These are phyloP conservation scores for Danaus melanippus DNA, from an alignment of 1,140 invertebrate genomes.

Conservation along the genomic window DNA sequence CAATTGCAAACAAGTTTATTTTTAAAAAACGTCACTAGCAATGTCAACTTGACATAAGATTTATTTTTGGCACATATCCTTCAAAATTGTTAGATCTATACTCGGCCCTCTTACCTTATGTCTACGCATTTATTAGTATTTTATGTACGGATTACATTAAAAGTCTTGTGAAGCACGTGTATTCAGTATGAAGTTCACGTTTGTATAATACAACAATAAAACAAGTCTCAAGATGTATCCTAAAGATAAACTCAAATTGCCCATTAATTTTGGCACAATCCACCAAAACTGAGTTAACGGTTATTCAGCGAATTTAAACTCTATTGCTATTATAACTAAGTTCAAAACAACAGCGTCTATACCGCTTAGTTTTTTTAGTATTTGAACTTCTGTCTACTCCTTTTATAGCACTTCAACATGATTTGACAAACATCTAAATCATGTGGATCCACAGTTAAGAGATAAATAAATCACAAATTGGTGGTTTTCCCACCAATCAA, in stretches of 20 bases:
- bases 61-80: too few relatives aligned
- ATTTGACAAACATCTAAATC: constrained; percentile 23
- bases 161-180: constrained; percentile 4
- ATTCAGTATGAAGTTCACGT: constrained; percentile 8
- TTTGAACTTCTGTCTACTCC: constrained; percentile 17
- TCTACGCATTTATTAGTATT: too few relatives aligned
- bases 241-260: constrained; percentile 49
- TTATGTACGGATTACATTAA: too few relatives aligned
- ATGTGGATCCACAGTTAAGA: constrained; percentile 18
- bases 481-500: constrained; percentile 17
- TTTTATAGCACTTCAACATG: constrained; percentile 24
- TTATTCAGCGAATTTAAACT: constrained; percentile 11
- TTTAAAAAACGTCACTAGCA: too few relatives aligned
- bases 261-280: constrained; percentile 42
- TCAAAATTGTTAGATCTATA: too few relatives aligned
- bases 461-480: constrained; percentile 12
- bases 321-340: constrained; percentile 9
- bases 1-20: too few relatives aligned
- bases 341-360: neutral
- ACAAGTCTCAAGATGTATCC: constrained; percentile 46
- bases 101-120: too few relatives aligned
- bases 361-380: neutral
- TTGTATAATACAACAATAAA: constrained; percentile 44
- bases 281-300: constrained; percentile 13
- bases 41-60: too few relatives aligned